These are phyloP conservation scores for Sialis fuliginosa DNA, from an alignment of 2,888 invertebrate genomes.

Conservation along the genomic window DNA sequence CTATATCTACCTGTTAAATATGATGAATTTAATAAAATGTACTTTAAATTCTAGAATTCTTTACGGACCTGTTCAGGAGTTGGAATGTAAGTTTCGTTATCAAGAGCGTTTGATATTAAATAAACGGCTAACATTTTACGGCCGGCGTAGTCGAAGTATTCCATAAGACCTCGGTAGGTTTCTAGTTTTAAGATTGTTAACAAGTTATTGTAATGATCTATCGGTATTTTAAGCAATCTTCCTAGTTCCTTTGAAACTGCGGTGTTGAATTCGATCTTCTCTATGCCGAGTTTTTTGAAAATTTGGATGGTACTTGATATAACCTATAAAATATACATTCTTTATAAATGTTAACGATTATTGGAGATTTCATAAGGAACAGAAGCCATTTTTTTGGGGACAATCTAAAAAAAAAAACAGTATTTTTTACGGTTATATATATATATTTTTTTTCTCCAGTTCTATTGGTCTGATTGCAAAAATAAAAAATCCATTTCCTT, in stretches of 20 bases:
- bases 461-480: no score
- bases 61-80: conserved; percentile 65
- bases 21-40: not conserved
- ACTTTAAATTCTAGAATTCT: no score
- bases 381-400: no score
- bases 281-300: conserved; percentile 72
- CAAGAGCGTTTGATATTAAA: conserved; percentile 75
- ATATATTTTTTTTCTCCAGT: no score
- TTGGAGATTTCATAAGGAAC: no score
- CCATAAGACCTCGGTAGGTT: conserved; percentile 72
- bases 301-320: conserved; percentile 25
- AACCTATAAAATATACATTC: no score
- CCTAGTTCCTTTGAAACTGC: conserved; percentile 85
- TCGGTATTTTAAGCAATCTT: conserved; percentile 82
- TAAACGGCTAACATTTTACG: conserved; percentile 74
- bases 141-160: conserved; percentile 76
- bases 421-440: no score
- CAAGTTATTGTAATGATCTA: conserved; percentile 87
- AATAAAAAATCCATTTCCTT: no score
- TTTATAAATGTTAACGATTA: no score
- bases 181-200: conserved; percentile 71
- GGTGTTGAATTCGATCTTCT: conserved; percentile 59
- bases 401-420: no score
- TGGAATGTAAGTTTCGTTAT: conserved; percentile 73
- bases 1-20: conserved; percentile 42